Conservation (phyloP, 2,888 invertebrate genomes). For the Sarcophaga caerulescens region DNA sequence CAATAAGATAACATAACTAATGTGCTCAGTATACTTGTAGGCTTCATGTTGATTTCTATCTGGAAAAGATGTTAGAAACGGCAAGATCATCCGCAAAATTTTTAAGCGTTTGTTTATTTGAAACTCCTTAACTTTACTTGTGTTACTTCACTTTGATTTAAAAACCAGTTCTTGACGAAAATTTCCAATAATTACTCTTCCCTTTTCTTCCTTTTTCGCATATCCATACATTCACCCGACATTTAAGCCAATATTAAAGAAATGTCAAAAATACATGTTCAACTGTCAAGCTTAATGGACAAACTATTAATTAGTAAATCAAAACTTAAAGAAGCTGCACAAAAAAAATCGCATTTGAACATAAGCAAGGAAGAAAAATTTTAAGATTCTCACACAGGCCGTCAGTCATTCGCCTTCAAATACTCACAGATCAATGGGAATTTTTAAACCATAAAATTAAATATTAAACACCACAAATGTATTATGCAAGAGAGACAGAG, state of each 20-base stretch:
- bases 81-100: no score
- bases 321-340: constrained; percentile 49
- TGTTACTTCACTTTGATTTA: no score
- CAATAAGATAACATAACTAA: no score
- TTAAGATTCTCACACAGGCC: constrained; percentile 65
- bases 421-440: constrained; percentile 77
- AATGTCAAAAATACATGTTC: constrained; percentile 79
- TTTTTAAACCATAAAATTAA: constrained; percentile 1
- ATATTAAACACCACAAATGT: constrained; percentile 31
- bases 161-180: no score
- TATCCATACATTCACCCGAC: background rate
- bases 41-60: no score
- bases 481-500: constrained; percentile 64
- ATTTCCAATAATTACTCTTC: no score
- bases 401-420: constrained; percentile 69
- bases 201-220: background rate
- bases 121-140: no score
- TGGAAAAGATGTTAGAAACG: no score
- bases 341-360: background rate
- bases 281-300: constrained; percentile 78
- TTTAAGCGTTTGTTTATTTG: no score
- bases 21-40: no score
- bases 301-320: constrained; percentile 80
- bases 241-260: constrained; percentile 52
- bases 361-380: constrained; percentile 6